These are phyloP conservation scores for Cantharis rufa DNA, from an alignment of 2,888 invertebrate genomes.

Conservation along the genomic window DNA sequence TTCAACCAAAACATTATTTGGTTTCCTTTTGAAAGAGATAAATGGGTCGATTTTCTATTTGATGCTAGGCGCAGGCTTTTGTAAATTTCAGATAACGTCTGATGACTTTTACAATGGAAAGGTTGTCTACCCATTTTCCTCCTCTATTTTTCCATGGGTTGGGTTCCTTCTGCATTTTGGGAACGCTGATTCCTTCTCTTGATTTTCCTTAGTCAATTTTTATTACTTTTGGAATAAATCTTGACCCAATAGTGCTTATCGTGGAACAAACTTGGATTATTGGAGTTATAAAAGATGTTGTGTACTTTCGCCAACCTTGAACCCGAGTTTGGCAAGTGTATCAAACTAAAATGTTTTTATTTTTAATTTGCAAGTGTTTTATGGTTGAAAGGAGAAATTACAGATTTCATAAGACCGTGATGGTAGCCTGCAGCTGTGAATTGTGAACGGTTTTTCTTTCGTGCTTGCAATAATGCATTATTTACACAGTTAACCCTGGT, in stretches of 20 bases:
- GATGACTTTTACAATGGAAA: too few relatives aligned
- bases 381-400: background rate
- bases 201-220: too few relatives aligned
- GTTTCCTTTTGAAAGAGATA: background rate
- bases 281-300: background rate
- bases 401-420: background rate
- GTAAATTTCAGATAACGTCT: too few relatives aligned
- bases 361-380: background rate
- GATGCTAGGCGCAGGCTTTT: too few relatives aligned
- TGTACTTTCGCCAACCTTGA: background rate
- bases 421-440: background rate
- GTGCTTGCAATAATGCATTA: background rate
- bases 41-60: background rate
- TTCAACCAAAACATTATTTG: background rate
- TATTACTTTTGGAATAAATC: too few relatives aligned
- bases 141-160: too few relatives aligned
- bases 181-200: too few relatives aligned
- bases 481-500: background rate
- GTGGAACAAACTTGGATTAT: background rate
- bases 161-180: too few relatives aligned
- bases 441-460: background rate
- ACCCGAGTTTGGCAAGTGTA: background rate
- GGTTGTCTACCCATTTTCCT: too few relatives aligned
- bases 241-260: too few relatives aligned
- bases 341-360: background rate